phyloP scores from a whole-genome alignment of 2,888 invertebrate species.

The Caradrina kadenii region DNA sequence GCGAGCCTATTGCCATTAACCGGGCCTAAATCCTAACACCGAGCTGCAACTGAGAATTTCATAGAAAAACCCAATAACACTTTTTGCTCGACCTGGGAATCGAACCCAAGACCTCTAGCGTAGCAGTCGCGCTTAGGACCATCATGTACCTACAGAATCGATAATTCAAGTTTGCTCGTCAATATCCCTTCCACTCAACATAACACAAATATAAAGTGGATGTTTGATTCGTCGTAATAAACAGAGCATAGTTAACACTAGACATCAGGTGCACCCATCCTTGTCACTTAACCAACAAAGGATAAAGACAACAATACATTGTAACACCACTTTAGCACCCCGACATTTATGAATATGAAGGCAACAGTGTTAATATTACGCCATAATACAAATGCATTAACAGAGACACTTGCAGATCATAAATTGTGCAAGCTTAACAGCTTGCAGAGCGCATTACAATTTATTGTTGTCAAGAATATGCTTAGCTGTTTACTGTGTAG shows the following conservation, averaged over 20 bases:
- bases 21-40: too few relatives aligned
- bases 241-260: conserved; percentile 10
- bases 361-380: not conserved
- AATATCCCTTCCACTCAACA: too few relatives aligned
- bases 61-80: too few relatives aligned
- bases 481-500: conserved; percentile 28
- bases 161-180: too few relatives aligned
- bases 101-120: too few relatives aligned
- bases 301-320: conserved; percentile 7
- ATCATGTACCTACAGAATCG: too few relatives aligned
- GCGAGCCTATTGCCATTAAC: too few relatives aligned
- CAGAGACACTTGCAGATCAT: conserved; percentile 2
- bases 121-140: too few relatives aligned
- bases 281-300: conserved; percentile 16
- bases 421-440: conserved; percentile 20
- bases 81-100: too few relatives aligned
- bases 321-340: not conserved
- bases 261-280: conserved; percentile 15
- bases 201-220: not conserved
- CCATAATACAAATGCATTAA: conserved; percentile 4
- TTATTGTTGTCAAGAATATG: conserved; percentile 44
- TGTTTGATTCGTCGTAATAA: not conserved
- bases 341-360: conserved; percentile 10
- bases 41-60: too few relatives aligned
- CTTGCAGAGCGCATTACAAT: conserved; percentile 21